Percentiles rank a stretch among this genome's conserved stretches.
Conservation (phyloP, 2,797 vertebrate species). For the Allenopithecus nigroviridis region DNA sequence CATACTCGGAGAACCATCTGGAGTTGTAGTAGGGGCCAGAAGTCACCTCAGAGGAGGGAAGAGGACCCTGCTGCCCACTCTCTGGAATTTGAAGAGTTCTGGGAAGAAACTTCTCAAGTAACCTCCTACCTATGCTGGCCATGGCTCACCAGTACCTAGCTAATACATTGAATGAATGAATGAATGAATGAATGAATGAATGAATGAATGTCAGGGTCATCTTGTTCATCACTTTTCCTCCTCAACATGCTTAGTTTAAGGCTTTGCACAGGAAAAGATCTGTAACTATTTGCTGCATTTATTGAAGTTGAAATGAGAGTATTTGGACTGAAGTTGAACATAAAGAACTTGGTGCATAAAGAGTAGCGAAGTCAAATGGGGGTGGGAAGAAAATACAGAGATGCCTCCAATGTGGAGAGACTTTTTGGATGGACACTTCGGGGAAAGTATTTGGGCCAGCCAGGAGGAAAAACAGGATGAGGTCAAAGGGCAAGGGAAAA, state of each 20-base stretch:
- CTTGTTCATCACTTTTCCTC: neutral
- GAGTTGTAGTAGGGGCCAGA: too few species aligned
- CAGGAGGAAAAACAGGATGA: neutral
- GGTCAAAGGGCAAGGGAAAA: too few species aligned
- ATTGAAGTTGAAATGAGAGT: neutral
- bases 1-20: neutral
- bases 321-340: neutral
- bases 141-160: neutral
- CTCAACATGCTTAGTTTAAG: neutral
- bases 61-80: neutral
- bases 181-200: too few species aligned
- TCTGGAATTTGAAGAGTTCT: neutral
- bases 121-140: neutral
- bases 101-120: neutral
- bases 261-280: neutral
- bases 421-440: neutral
- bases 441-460: neutral
- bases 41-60: neutral
- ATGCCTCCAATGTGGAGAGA: neutral
- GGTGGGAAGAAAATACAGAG: neutral
- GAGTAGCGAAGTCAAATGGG: too few species aligned
- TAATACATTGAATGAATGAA: neutral
- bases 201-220: neutral
- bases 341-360: neutral
- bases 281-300: neutral